These are phyloP conservation scores for Sogatella furcifera DNA, from an alignment of 1,140 invertebrate genomes.

Conservation along the genomic window DNA sequence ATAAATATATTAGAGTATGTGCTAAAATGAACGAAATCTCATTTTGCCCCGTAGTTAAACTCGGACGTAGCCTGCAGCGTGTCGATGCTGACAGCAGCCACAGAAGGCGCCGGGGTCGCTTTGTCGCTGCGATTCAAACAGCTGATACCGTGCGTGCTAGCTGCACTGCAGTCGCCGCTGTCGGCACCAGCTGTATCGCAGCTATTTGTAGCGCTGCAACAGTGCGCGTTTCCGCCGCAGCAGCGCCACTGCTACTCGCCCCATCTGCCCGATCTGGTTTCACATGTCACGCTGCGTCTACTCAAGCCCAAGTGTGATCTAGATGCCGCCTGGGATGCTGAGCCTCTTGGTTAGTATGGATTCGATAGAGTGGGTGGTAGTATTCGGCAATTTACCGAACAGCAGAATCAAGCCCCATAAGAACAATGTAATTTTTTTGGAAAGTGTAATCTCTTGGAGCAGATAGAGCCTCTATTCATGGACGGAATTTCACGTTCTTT, in stretches of 20 bases:
- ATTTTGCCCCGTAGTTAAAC: slow-evolving; percentile 17
- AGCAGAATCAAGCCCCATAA: too few species aligned
- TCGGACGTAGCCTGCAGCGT: slow-evolving; percentile 31
- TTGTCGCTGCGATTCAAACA: slow-evolving; percentile 31
- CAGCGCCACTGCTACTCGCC: background rate
- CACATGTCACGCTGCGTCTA: slow-evolving; percentile 54
- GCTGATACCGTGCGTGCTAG: slow-evolving; percentile 48
- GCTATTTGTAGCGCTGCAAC: slow-evolving; percentile 45
- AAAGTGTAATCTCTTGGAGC: too few species aligned
- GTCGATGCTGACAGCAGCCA: slow-evolving; percentile 48
- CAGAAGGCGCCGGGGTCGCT: slow-evolving; percentile 32
- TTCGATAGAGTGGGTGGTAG: too few species aligned
- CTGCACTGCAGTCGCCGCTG: slow-evolving; percentile 53
- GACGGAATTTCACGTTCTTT: too few species aligned
- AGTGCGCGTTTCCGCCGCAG: slow-evolving; percentile 15
- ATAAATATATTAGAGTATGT: too few species aligned
- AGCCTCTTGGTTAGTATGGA: slow-evolving; percentile 43
- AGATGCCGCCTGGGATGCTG: slow-evolving; percentile 63
- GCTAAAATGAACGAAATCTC: too few species aligned
- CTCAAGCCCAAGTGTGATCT: slow-evolving; percentile 70
- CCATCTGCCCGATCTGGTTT: slow-evolving; percentile 31
- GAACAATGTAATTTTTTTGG: too few species aligned
- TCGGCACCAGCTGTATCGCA: slow-evolving; percentile 50
- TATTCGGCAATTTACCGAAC: too few species aligned
- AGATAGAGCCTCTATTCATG: too few species aligned